These are phyloP conservation scores for Sycophila sp. DNA, from an alignment of 1,140 invertebrate genomes.

Conservation along the genomic window DNA sequence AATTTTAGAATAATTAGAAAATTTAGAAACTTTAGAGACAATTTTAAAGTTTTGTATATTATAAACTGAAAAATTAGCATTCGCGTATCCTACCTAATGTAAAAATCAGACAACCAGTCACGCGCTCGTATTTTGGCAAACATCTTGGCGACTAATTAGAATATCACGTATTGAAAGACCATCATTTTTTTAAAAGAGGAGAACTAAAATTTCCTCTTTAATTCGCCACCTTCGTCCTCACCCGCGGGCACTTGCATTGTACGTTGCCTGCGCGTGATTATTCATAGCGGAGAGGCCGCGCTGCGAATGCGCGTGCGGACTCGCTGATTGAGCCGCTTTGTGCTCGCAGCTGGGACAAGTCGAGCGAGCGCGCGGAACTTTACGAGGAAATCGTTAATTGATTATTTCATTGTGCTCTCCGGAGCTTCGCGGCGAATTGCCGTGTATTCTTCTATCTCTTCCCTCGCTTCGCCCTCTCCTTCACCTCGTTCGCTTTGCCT, in stretches of 20 bases:
- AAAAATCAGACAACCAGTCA: no score
- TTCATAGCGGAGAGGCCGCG: neutral
- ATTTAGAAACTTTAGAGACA: no score
- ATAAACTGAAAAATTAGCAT: no score
- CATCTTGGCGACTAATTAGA: no score
- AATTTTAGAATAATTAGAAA: no score
- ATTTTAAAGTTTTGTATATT: no score
- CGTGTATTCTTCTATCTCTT: neutral
- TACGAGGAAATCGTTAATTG: constrained; percentile 25
- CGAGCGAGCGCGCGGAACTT: neutral
- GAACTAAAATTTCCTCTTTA: neutral
- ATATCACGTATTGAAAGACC: neutral
- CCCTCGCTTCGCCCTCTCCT: neutral
- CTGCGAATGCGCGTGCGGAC: neutral
- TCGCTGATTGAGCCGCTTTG: neutral
- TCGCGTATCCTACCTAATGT: no score
- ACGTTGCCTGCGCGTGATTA: neutral
- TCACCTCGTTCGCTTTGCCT: neutral
- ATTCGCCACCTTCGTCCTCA: neutral
- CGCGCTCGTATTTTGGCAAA: no score
- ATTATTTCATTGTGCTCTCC: constrained; percentile 23
- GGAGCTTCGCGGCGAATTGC: neutral
- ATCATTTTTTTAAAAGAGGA: no score
- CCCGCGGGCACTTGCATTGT: neutral
- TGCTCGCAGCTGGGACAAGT: neutral